Conservation (phyloP, 2,113 vertebrate genomes). For the Syngnathus scovelli region DNA sequence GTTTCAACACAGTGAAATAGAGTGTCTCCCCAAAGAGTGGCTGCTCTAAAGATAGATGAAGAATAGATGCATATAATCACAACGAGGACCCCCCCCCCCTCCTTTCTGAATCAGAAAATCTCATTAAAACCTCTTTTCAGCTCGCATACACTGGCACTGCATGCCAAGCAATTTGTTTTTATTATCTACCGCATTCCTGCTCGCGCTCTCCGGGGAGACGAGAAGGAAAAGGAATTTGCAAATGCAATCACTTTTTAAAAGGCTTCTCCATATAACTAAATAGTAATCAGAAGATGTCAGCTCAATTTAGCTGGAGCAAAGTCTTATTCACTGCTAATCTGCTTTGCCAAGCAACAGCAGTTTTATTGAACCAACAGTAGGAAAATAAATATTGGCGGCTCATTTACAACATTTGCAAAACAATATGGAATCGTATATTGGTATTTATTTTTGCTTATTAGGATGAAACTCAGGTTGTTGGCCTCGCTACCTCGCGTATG, state of each 20-base stretch:
- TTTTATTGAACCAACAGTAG: background rate
- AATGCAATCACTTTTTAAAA: constrained; percentile 32
- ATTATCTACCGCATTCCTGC: constrained; percentile 49
- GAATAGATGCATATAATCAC: constrained; percentile 11
- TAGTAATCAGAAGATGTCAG: constrained; percentile 20
- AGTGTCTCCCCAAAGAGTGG: constrained; percentile 11
- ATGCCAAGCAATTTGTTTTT: constrained; percentile 37
- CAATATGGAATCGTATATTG: background rate
- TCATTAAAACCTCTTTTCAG: constrained; percentile 30
- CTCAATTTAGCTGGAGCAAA: constrained; percentile 7
- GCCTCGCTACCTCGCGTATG: background rate
- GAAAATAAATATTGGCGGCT: background rate
- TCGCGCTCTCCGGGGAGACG: constrained; percentile 37
- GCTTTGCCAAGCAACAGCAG: background rate
- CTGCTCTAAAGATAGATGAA: constrained; percentile 17
- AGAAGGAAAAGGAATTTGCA: constrained; percentile 39
- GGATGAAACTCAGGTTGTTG: background rate
- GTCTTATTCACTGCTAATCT: constrained; percentile 13
- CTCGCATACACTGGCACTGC: constrained; percentile 31
- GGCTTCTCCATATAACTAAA: constrained; percentile 15
- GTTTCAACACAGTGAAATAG: constrained; percentile 13
- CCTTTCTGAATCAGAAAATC: constrained; percentile 36
- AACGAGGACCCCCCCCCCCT: background rate
- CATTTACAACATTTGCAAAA: background rate
- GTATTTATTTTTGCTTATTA: background rate